Evolutionary conservation across 2,888 invertebrate species (phyloP), one percentile per base, ranked within the genome.

Genomic region (Drosophila melanosoma): DNA sequence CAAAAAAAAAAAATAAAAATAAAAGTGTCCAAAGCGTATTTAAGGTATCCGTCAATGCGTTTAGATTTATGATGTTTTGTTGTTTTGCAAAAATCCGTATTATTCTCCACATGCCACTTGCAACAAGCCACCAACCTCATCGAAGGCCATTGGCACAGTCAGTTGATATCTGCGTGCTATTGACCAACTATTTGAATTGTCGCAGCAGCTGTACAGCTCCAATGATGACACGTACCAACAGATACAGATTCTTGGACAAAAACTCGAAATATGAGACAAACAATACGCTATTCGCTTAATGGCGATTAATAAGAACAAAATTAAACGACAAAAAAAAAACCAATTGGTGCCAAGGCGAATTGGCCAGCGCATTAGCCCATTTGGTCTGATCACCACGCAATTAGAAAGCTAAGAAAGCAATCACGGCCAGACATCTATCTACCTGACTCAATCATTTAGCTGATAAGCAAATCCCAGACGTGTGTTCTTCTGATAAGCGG

Each of bases 341-440:
- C 60, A 75, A 82, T 82, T 82, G 52, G 62, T 62, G 81, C 69
- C 81, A 81, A 83, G 79, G 79, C n/a, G 38, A 79, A 83, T 79
- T 59, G 69, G 49, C 29, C 70, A 63, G 40, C 56, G 48, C 45
- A 49, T 56, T 53, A 32, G 42, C 20, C 33, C 58, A 52, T 26
- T 26, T 56, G 42, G 52, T 45, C 68, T 74, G 68, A 80, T 77
- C 76, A 51, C 15, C 62, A 15, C 29, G 29, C 52, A 68, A 79
- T 73, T 74, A 81, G 78, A 81, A 71, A 77, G 75, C 66, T 59
- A 78, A 54, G 69, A 76, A 74, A 68, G 68, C 63, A 56, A 69
- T 67, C 40, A 61, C 20, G 23, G 54, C 26, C 69, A 70, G 33
- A 23, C 60, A 74, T 32, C 52, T 69, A 69, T 65, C 54, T 62